Base-by-base conservation (phyloP, 2,888 invertebrate species). In the Tinea trinotella region DNA sequence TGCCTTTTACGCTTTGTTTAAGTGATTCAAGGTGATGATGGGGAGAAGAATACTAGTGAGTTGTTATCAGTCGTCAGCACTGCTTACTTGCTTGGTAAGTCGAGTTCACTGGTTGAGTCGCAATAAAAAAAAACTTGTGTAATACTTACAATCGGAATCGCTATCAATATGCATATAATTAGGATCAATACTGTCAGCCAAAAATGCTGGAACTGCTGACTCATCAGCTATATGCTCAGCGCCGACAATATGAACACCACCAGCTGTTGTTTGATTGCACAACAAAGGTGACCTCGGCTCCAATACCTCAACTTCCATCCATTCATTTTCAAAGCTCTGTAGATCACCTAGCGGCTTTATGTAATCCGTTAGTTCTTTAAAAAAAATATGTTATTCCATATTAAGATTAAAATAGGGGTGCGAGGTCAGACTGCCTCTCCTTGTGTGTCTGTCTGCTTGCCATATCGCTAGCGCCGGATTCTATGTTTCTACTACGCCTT, bases 311-410 rank as follows among this genome's bases (percentile, higher is more conserved):
- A 96, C 93, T 73, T 96, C 96, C 78, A 96, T 90, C 95, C 95
- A 96, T 68, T 96, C 96, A 69, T 95, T 95, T 69, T 95, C 94
- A 70, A 96, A 96, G 61, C 92, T 91, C 70, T 91, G 91, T 9
- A 93, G 77, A 67, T 95, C 94, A 10, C 92, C 91, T 10, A 91
- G 70, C 0, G 93, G 93, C 52, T 88, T 88, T 18, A 89, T 88
- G 66, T 89, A 90, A 62, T 93, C 93, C 0, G 67, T 57, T 48
- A 71, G 54, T 13, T 79, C 79, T 40, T n/a, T 40, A 40, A 40
- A 12, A 30, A 7, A 30, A 30, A 30, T 30, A 7, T 30, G 34
- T 30, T 30, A 7, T 7, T 30, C 34, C 9, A 30, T 30, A 30
- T 9, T 30, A 30, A 9, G 9, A 7, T 9, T 30, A 30, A 7